Percentiles rank a stretch among this genome's conserved stretches.
Conservation (phyloP, 2,113 vertebrate species). For the Prionailurus bengalensis region DNA sequence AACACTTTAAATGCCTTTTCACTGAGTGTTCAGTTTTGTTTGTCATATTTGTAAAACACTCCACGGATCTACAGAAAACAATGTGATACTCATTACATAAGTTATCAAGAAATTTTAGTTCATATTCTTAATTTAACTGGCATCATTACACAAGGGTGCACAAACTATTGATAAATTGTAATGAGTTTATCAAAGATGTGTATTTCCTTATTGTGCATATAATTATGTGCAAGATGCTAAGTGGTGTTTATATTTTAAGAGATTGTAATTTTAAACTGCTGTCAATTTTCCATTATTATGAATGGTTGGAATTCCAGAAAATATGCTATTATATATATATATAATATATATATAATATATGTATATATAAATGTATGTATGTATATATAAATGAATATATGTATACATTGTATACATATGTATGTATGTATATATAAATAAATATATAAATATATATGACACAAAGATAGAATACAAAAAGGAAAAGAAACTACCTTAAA, state of each 20-base stretch:
- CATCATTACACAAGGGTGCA: not conserved
- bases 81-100: not conserved
- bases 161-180: not conserved
- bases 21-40: not conserved
- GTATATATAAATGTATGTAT: not conserved
- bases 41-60: not conserved
- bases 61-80: not conserved
- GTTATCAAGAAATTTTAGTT: not conserved
- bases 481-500: not conserved
- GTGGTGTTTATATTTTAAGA: not conserved
- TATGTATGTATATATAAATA: not conserved
- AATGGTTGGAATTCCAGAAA: not conserved
- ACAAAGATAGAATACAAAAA: not conserved
- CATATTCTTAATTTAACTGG: not conserved
- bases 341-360: not conserved
- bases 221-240: not conserved
- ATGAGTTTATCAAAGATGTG: not conserved
- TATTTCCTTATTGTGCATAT: rapidly evolving
- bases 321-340: not conserved
- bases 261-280: not conserved
- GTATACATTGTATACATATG: not conserved
- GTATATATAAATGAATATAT: not conserved
- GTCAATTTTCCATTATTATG: not conserved
- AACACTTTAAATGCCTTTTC: not conserved
- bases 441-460: not conserved